A percentile compares a stretch with the other conserved stretches of the same genome.
These are phyloP conservation scores for Tetranychus piercei DNA, from an alignment of 2,888 invertebrate genomes.

Conservation along the genomic window DNA sequence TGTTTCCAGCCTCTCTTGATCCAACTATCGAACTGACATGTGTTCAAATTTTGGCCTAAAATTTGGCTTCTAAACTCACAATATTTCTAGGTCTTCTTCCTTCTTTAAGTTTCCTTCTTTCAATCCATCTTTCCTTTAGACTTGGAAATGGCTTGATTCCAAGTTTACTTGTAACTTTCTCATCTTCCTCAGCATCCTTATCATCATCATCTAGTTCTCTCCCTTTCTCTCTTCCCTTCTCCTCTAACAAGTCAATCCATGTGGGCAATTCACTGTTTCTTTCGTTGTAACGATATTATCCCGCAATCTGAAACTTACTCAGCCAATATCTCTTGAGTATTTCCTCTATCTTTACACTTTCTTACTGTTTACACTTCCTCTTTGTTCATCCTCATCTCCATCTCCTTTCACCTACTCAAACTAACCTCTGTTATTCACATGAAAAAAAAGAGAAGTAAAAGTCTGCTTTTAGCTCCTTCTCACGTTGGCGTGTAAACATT, in stretches of 20 bases:
- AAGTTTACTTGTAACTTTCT: too few species aligned
- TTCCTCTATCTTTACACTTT: too few species aligned
- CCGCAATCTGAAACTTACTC: too few species aligned
- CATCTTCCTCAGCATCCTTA: neutral
- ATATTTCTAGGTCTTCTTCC: neutral
- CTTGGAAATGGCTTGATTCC: too few species aligned
- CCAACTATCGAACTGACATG: neutral
- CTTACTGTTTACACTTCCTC: neutral
- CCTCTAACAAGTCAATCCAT: constrained; percentile 17
- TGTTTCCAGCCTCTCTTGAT: neutral
- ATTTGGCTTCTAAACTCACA: neutral
- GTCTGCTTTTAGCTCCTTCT: too few species aligned
- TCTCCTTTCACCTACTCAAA: neutral
- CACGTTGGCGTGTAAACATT: too few species aligned
- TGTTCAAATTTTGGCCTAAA: neutral
- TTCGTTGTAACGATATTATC: too few species aligned
- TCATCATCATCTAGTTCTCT: neutral
- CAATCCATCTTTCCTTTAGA: too few species aligned
- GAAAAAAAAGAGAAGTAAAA: too few species aligned
- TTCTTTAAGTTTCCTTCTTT: neutral
- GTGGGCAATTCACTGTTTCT: constrained; percentile 9
- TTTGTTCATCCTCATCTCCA: neutral
- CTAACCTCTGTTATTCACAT: neutral
- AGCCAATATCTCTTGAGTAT: too few species aligned
- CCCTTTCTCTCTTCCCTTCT: constrained; percentile 17